Base-by-base conservation (phyloP, 30 jellyfish, hydroid and myxozoan species). In the Rhopilema esculentum region DNA sequence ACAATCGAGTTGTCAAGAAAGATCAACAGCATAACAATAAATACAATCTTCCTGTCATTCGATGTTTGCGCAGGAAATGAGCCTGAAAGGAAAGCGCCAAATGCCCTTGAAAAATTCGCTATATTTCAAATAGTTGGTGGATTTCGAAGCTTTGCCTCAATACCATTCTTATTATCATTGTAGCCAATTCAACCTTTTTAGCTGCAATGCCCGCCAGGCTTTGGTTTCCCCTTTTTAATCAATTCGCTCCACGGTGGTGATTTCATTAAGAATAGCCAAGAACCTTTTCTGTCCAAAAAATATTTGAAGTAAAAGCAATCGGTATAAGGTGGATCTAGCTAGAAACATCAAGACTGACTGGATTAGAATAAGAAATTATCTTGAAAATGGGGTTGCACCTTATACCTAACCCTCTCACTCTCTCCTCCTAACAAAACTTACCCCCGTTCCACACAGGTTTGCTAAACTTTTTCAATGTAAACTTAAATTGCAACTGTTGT, bases 31-130 rank as follows among this genome's bases (percentile, higher is more conserved):
- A 79, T 84, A 73, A 84, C 93, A 84, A 84, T 84, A 70, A 70
- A 7, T 70, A 72, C 87, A 76, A 84, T 72, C 74, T 71, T 84
- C 93, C 93, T 71, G 87, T 84, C 93, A 84, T 84, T 72, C 72
- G 66, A 70, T 84, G 83, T 84, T 84, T 73, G 84, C 70, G 61
- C 83, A 84, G 93, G 93, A 84, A 84, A 63, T 73, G 93, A 62
- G 84, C 72, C 78, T 75, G n/a, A 68, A 83, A n/a, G 75, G 79
- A 83, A 75, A 31, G 78, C 79, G 52, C 32, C 30, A 23, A 23
- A 19, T 32, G 33, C 50, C 77, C 77, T 66, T 23, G 33, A 32
- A 20, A 66, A 40, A 40, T 40, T 40, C 57, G 57, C 57, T 40
- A 40, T 40, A 40, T 40, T 40, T 40, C 57, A 40, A 40, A 40